phyloP scores from a whole-genome alignment of 1,140 invertebrate genomes.

The Camponotus vicinus region DNA sequence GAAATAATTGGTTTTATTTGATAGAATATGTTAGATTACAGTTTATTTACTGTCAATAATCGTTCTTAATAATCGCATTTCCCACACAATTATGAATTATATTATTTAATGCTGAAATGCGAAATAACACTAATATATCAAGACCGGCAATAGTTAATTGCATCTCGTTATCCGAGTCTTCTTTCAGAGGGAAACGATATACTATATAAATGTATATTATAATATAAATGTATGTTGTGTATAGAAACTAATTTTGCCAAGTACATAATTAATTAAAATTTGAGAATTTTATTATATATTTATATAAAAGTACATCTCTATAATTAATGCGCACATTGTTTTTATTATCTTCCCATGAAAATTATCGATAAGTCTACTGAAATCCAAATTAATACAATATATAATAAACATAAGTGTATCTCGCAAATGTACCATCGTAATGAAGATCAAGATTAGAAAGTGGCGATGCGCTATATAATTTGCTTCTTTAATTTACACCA shows the following conservation, averaged over 20 bases:
- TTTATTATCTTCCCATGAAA: neutral
- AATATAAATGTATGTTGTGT: neutral
- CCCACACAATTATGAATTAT: neutral
- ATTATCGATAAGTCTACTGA: neutral
- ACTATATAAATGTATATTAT: too few relatives aligned
- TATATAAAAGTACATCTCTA: neutral
- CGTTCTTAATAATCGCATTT: neutral
- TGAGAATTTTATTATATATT: neutral
- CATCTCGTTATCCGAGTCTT: neutral
- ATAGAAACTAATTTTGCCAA: neutral
- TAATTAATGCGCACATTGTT: too few relatives aligned
- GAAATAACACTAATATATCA: neutral
- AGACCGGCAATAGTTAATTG: neutral
- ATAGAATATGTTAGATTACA: neutral
- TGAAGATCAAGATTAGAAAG: slow-evolving; percentile 53
- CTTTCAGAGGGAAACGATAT: neutral
- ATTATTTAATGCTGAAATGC: slow-evolving; percentile 1
- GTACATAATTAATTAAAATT: neutral
- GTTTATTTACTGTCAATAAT: neutral
- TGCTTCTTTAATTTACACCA: slow-evolving; percentile 30
- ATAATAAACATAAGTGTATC: neutral
- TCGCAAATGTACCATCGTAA: slow-evolving; percentile 2
- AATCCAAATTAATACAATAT: neutral
- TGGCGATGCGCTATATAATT: neutral
- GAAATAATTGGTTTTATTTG: neutral